These are phyloP conservation scores for Netelia virgata DNA, from an alignment of 2,888 invertebrate species.

Conservation along the genomic window DNA sequence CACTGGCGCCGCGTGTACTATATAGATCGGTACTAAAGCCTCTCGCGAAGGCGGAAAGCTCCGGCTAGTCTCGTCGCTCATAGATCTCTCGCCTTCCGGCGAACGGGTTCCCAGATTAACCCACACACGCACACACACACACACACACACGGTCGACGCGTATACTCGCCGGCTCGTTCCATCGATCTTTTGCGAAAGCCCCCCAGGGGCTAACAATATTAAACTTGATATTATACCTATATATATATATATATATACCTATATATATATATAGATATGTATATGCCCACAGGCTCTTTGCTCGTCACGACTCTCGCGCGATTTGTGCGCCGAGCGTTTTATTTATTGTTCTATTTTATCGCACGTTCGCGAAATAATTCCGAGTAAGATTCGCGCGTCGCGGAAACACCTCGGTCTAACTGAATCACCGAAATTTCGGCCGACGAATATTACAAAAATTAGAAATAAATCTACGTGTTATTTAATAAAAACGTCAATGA, in stretches of 20 bases:
- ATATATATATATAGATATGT: no score
- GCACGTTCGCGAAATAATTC: constrained; percentile 12
- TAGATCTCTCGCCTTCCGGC: constrained; percentile 75
- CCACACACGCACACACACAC: constrained; percentile 72
- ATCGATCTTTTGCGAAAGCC: constrained; percentile 79
- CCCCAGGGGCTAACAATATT: constrained; percentile 53
- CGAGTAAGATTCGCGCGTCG: background rate
- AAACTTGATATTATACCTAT: constrained; percentile 30
- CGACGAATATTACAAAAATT: background rate
- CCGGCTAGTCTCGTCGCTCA: constrained; percentile 51
- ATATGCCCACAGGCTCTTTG: constrained; percentile 20
- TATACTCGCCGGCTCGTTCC: constrained; percentile 64
- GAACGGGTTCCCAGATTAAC: constrained; percentile 82
- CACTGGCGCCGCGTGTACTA: constrained; percentile 71
- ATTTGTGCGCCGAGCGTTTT: constrained; percentile 30
- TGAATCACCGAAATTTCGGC: background rate
- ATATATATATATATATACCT: constrained; percentile 27
- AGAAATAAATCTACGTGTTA: background rate
- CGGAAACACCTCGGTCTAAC: constrained; percentile 12
- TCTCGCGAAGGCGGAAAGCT: constrained; percentile 79
- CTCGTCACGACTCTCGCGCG: constrained; percentile 53
- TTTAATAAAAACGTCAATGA: background rate
- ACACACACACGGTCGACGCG: constrained; percentile 11
- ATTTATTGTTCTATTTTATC: constrained; percentile 49
- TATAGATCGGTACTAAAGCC: constrained; percentile 54